These are phyloP conservation scores for Pipistrellus nathusii DNA, from an alignment of 2,797 vertebrate genomes.

Conservation along the genomic window DNA sequence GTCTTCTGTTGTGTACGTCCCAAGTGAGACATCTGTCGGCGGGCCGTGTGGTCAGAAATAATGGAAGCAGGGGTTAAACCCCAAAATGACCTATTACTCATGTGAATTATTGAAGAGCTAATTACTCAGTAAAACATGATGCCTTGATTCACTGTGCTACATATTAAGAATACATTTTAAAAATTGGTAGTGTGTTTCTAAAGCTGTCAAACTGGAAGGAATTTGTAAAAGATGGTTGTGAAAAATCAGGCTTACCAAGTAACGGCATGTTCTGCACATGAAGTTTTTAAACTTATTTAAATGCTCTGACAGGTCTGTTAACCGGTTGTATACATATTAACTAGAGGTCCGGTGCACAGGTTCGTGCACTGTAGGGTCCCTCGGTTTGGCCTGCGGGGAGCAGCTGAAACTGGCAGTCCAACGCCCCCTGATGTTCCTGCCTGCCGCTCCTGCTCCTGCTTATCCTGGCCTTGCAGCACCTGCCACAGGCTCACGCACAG, in stretches of 20 bases:
- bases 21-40: slow-evolving; percentile 93
- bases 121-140: slow-evolving; percentile 62
- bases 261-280: neutral
- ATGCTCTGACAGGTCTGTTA: neutral
- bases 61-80: slow-evolving; percentile 84
- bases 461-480: too few species aligned
- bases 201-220: slow-evolving; percentile 48
- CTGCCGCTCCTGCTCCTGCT: too few species aligned
- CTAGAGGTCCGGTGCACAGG: too few species aligned
- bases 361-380: too few species aligned
- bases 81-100: slow-evolving; percentile 80
- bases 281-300: slow-evolving; percentile 16
- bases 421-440: too few species aligned
- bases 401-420: too few species aligned
- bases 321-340: neutral
- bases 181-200: neutral
- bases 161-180: slow-evolving; percentile 63
- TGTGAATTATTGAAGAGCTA: slow-evolving; percentile 80
- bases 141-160: slow-evolving; percentile 70
- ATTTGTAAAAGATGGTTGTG: slow-evolving; percentile 49
- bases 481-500: too few species aligned
- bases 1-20: slow-evolving; percentile 91
- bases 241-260: slow-evolving; percentile 14
- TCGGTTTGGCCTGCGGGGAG: too few species aligned
- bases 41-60: slow-evolving; percentile 89